These are phyloP conservation scores for Vanessa cardui DNA, from an alignment of 2,888 invertebrate genomes.

Conservation along the genomic window DNA sequence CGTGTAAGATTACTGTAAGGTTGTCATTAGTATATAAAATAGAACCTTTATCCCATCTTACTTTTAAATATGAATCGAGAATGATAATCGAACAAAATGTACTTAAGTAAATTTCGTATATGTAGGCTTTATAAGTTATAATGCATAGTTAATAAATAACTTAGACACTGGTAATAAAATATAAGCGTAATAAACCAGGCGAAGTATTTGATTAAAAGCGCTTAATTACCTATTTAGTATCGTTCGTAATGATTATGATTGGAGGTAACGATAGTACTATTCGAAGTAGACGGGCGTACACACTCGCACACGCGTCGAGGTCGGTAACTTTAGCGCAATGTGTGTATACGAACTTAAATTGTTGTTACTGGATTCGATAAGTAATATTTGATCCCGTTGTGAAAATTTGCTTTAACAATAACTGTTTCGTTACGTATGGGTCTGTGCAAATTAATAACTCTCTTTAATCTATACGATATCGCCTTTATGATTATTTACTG, in stretches of 20 bases:
- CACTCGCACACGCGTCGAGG: slow-evolving; percentile 43
- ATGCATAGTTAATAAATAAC: slow-evolving; percentile 70
- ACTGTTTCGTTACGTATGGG: slow-evolving; percentile 57
- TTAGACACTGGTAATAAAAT: slow-evolving; percentile 71
- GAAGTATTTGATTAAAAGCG: slow-evolving; percentile 75
- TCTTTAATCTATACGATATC: slow-evolving; percentile 50
- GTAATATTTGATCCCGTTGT: slow-evolving; percentile 42
- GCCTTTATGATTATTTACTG: slow-evolving; percentile 39
- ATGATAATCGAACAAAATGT: slow-evolving; percentile 79
- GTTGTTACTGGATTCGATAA: slow-evolving; percentile 51
- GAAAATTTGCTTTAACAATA: slow-evolving; percentile 45
- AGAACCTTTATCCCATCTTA: slow-evolving; percentile 60
- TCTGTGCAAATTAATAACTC: slow-evolving; percentile 44
- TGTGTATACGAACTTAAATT: slow-evolving; percentile 76
- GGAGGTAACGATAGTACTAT: slow-evolving; percentile 41
- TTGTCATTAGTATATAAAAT: slow-evolving; percentile 73
- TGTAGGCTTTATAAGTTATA: slow-evolving; percentile 83
- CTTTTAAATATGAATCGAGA: slow-evolving; percentile 63
- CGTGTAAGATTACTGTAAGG: slow-evolving; percentile 67
- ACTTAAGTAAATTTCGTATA: slow-evolving; percentile 80
- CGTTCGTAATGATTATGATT: slow-evolving; percentile 55
- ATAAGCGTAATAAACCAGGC: slow-evolving; percentile 68
- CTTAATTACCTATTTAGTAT: slow-evolving; percentile 72
- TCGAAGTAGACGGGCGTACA: slow-evolving; percentile 55
- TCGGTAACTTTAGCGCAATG: slow-evolving; percentile 45